These are phyloP conservation scores for Himalopsyche anomala DNA, from an alignment of 2,888 invertebrate genomes.

Conservation along the genomic window DNA sequence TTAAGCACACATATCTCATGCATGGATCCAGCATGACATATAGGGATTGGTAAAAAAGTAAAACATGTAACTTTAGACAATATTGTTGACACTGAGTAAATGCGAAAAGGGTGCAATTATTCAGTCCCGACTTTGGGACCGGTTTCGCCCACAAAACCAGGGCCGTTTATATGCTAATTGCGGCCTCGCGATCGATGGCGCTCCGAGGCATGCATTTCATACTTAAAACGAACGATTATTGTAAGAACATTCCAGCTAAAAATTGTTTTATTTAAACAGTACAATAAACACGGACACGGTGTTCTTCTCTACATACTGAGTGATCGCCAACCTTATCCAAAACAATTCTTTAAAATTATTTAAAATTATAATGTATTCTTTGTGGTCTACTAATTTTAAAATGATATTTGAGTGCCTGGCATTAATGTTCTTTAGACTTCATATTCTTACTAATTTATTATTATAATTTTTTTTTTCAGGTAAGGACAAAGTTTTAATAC, in stretches of 20 bases:
- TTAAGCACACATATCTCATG: neutral
- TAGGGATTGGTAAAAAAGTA: slow-evolving; percentile 28
- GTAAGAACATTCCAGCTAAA: slow-evolving; percentile 28
- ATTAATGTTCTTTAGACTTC: too few species aligned
- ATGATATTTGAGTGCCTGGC: too few species aligned
- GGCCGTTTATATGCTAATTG: slow-evolving; percentile 42
- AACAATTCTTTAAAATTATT: too few species aligned
- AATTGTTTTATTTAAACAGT: slow-evolving; percentile 35
- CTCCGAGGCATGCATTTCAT: slow-evolving; percentile 37
- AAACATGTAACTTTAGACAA: slow-evolving; percentile 1
- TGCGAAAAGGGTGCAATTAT: slow-evolving; percentile 42
- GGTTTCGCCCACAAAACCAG: slow-evolving; percentile 39
- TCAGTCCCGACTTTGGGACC: slow-evolving; percentile 30
- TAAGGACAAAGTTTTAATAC: too few species aligned
- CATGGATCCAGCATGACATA: neutral
- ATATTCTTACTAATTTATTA: too few species aligned
- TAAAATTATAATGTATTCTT: too few species aligned
- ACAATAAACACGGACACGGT: neutral
- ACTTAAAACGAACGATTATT: slow-evolving; percentile 37
- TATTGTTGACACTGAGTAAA: slow-evolving; percentile 41
- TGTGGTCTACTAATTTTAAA: too few species aligned
- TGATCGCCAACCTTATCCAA: neutral
- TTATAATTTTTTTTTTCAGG: too few species aligned
- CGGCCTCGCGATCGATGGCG: slow-evolving; percentile 40
- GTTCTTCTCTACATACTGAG: neutral